Conservation (phyloP, 1,140 invertebrate species). For the Eriosoma lanigerum region DNA sequence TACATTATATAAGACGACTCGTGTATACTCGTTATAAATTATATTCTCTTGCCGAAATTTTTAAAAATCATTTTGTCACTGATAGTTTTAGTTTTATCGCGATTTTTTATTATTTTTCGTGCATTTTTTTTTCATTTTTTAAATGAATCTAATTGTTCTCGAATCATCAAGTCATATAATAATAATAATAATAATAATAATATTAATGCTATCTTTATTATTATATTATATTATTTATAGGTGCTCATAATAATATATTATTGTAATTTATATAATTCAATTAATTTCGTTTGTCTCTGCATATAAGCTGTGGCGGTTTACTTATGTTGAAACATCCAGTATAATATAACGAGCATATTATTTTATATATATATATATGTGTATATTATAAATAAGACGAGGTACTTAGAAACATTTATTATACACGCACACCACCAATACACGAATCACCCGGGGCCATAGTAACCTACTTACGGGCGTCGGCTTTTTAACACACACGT, state of each 20-base stretch:
- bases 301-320: neutral
- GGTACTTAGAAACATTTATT: slow-evolving; percentile 35
- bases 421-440: slow-evolving; percentile 10
- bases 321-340: slow-evolving; percentile 14
- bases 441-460: slow-evolving; percentile 40
- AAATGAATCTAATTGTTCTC: too few relatives aligned
- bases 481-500: slow-evolving; percentile 30
- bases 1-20: too few relatives aligned
- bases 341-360: neutral
- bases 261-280: too few relatives aligned
- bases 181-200: too few relatives aligned
- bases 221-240: too few relatives aligned
- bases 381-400: neutral
- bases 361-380: neutral
- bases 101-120: neutral
- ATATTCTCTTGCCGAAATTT: too few relatives aligned
- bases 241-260: too few relatives aligned
- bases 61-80: too few relatives aligned
- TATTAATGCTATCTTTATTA: too few relatives aligned
- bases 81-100: neutral
- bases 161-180: too few relatives aligned
- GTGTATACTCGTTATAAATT: too few relatives aligned
- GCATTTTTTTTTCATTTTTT: neutral
- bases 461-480: slow-evolving; percentile 50
- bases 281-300: neutral